Conservation (phyloP, 2,888 invertebrate species). For the Ophonus ardosiacus region DNA sequence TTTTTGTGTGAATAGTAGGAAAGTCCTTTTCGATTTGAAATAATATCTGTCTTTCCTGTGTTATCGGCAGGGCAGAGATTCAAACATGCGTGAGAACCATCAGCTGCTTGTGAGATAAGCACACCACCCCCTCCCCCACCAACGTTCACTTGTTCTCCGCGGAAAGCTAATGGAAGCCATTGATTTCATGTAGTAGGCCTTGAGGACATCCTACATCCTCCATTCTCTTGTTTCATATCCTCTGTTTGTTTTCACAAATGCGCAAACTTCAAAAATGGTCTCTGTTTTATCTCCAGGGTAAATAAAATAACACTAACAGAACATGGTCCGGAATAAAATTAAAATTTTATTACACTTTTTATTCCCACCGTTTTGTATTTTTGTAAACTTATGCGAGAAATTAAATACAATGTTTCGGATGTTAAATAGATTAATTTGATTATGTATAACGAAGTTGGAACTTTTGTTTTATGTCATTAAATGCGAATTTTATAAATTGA, state of each 20-base stretch:
- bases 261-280: slow-evolving; percentile 36
- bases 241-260: slow-evolving; percentile 42
- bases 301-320: slow-evolving; percentile 34
- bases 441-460: not conserved
- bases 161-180: slow-evolving; percentile 51
- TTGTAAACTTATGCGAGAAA: slow-evolving; percentile 15
- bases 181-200: slow-evolving; percentile 54
- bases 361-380: not conserved
- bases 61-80: slow-evolving; percentile 19
- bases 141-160: slow-evolving; percentile 25
- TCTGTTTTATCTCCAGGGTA: slow-evolving; percentile 15
- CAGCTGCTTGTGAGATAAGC: slow-evolving; percentile 26
- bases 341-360: slow-evolving; percentile 42
- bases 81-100: slow-evolving; percentile 35
- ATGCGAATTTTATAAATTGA: not conserved
- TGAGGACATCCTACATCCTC: slow-evolving; percentile 39
- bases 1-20: no score
- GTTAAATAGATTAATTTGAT: slow-evolving; percentile 18
- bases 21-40: not conserved
- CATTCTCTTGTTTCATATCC: slow-evolving; percentile 34
- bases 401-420: slow-evolving; percentile 11
- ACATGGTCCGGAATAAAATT: slow-evolving; percentile 29
- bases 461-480: not conserved
- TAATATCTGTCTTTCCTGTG: slow-evolving; percentile 9
- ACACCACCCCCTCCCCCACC: not conserved